These are phyloP conservation scores for Petromus typicus DNA, from an alignment of 2,113 vertebrate species.

Conservation along the genomic window DNA sequence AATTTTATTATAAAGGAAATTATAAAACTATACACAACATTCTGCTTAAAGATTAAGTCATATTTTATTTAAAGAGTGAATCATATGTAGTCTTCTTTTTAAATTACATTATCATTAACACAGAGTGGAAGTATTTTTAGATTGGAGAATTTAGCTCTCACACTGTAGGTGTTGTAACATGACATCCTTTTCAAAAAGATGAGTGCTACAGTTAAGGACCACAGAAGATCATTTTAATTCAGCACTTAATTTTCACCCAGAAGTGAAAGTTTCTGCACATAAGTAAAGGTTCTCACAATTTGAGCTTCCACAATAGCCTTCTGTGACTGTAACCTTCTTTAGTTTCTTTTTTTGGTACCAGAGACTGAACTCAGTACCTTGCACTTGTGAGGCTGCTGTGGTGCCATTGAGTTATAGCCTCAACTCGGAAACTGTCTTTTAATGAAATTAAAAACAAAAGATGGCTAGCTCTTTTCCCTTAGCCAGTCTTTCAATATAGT, in stretches of 20 bases:
- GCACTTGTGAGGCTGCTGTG: too few species aligned
- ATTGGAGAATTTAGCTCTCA: constrained; percentile 8
- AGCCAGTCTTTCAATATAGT: background rate
- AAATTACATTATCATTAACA: constrained; percentile 25
- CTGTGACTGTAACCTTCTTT: background rate
- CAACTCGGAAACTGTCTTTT: background rate
- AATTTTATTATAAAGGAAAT: constrained; percentile 12
- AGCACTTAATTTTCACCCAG: constrained; percentile 58
- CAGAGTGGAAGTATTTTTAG: constrained; percentile 24
- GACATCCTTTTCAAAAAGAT: constrained; percentile 19
- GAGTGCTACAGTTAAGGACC: background rate
- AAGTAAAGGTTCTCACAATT: constrained; percentile 22
- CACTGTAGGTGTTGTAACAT: background rate
- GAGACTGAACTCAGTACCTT: too few species aligned
- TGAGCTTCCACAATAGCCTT: background rate
- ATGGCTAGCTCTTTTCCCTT: background rate
- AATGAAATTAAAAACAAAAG: constrained; percentile 46
- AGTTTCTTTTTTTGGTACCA: too few species aligned
- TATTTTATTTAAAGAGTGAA: constrained; percentile 40
- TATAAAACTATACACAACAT: background rate
- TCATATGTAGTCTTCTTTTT: background rate
- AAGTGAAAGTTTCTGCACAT: constrained; percentile 47
- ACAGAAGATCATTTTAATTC: constrained; percentile 40
- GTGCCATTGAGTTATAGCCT: too few species aligned
- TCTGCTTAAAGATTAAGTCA: background rate